Evolutionary conservation across 2,113 vertebrate species (phyloP), one percentile per base, ranked within the genome.

Genomic region (Strix aluco): DNA sequence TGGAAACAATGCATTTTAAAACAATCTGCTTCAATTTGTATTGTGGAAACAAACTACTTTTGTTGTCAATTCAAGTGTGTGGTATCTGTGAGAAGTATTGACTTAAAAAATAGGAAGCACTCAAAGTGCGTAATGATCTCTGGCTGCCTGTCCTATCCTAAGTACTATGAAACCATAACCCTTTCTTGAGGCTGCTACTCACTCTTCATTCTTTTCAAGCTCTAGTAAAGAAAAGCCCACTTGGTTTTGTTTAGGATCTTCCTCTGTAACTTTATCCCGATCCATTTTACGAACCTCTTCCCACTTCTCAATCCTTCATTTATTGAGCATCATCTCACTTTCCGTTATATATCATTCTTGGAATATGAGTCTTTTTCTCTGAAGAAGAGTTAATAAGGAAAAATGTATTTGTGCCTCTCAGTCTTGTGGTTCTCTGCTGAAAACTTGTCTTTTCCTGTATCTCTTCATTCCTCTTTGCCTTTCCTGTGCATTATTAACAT

Each of bases 401-500:
- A 88, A 96, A 38, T 47, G 10, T 84, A 49, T 42, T 88, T 89
- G 17, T 85, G 34, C 65, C 62, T 81, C 65, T 96, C 51, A 78
- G 3, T 81, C 82, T 61, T 95, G 82, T 74, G 40, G 69, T 81
- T 95, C 69, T 94, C 62, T 92, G 49, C 67, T 92, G 91, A 96
- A 94, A 93, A 97, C 40, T 78, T 95, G 26, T 82, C 25, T 94
- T 95, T 96, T 95, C 84, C 75, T 92, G 54, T 77, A 36, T 63
- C 58, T 92, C 69, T 90, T 80, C 84, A 85, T 85, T 94, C 63
- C 47, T 86, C 52, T 94, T 29, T 90, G 94, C 55, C 67, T 92
- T 95, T 92, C 81, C 47, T 94, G 87, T 95, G 46, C 96, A 95
- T 96, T 94, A 96, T 94, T 96, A 95, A 93, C 46, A 0, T 61